Percentiles rank a stretch among this genome's conserved stretches.
phyloP scores from a whole-genome alignment of 2,888 invertebrate species.

The Callyntrura sp. region DNA sequence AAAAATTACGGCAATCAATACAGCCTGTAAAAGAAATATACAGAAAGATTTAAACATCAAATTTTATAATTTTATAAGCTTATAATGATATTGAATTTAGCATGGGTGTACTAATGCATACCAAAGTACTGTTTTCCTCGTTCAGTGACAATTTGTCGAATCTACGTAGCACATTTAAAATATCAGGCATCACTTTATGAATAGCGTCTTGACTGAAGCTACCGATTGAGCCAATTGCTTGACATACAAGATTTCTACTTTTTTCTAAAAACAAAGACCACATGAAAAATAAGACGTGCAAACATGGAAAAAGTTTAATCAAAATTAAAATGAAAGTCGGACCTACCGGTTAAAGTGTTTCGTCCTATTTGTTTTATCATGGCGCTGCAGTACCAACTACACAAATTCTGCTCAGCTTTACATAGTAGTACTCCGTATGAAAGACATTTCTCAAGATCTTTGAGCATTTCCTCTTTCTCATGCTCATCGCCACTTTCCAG shows the following conservation, averaged over 20 bases:
- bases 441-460: slow-evolving; percentile 89
- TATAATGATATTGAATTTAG: no score
- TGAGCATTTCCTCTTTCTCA: slow-evolving; percentile 86
- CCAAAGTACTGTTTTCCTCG: slow-evolving; percentile 84
- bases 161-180: slow-evolving; percentile 83
- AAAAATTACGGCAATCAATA: slow-evolving; percentile 80
- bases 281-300: no score
- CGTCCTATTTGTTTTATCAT: slow-evolving; percentile 75
- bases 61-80: no score
- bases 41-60: no score
- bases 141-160: slow-evolving; percentile 79
- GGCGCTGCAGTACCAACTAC: slow-evolving; percentile 88
- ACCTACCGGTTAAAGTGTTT: slow-evolving; percentile 68
- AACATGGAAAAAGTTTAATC: no score
- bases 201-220: slow-evolving; percentile 88
- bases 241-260: slow-evolving; percentile 87
- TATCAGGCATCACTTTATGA: slow-evolving; percentile 87
- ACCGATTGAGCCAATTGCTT: slow-evolving; percentile 91
- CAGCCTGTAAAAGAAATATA: slow-evolving; percentile 72
- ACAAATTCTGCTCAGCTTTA: slow-evolving; percentile 88
- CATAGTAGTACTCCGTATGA: slow-evolving; percentile 91
- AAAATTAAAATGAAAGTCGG: neutral
- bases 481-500: slow-evolving; percentile 87
- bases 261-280: no score
- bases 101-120: slow-evolving; percentile 85